Percentiles rank a stretch among this genome's conserved stretches.
Evolutionary conservation across 2,113 vertebrate genomes (phyloP).

Genomic region (Maccullochella peelii): DNA sequence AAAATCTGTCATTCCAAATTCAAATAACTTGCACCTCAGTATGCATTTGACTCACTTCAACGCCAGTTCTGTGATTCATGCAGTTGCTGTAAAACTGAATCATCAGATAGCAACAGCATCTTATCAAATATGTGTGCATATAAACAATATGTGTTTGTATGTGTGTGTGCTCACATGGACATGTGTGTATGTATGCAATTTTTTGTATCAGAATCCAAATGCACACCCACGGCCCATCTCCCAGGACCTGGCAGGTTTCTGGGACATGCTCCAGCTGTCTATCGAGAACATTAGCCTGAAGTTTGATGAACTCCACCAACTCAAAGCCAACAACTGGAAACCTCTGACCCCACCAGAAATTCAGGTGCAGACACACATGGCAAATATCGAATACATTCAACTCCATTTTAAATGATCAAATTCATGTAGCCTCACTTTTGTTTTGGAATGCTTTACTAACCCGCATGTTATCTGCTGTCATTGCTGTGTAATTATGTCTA

Average conservation of each 20-base stretch:
- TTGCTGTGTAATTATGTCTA: conserved; percentile 17
- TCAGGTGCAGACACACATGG: conserved; percentile 86
- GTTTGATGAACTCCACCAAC: conserved; percentile 99
- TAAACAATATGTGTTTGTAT: conserved; percentile 1
- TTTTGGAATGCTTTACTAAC: conserved; percentile 62
- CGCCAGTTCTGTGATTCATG: conserved; percentile 1
- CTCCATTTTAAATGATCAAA: conserved; percentile 6
- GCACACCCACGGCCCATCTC: conserved; percentile 94
- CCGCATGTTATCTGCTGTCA: conserved; percentile 59
- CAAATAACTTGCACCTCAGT: background rate
- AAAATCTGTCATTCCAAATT: background rate
- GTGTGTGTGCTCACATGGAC: background rate
- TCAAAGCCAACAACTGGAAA: conserved; percentile 99
- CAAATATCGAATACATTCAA: background rate
- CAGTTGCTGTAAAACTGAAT: background rate
- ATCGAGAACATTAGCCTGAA: conserved; percentile 99
- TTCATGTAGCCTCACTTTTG: background rate
- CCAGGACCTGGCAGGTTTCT: conserved; percentile 99
- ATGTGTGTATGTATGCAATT: conserved; percentile 20
- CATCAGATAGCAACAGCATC: background rate
- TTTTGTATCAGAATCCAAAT: conserved; percentile 90
- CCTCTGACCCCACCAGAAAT: conserved; percentile 95
- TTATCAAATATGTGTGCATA: background rate
- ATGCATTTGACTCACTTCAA: background rate
- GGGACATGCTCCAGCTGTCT: conserved; percentile 99